A percentile compares a stretch with the other conserved stretches of the same genome.
Conservation (phyloP, 2,113 vertebrate genomes). For the Plecotus auritus region DNA sequence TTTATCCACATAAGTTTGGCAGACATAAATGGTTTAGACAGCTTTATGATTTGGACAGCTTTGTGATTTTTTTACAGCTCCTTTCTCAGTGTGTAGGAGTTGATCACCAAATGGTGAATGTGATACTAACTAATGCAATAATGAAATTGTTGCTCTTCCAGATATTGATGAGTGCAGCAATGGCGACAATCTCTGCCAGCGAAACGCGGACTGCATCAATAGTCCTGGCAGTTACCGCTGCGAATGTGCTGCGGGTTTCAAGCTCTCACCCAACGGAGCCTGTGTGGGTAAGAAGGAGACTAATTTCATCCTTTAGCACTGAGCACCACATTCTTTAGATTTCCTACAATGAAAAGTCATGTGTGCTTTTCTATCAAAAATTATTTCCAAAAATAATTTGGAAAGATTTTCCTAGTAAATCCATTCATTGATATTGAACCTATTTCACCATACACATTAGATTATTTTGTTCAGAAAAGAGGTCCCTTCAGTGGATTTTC, state of each 20-base stretch:
- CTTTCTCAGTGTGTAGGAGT: not conserved
- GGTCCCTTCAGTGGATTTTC: not conserved
- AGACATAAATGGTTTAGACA: not conserved
- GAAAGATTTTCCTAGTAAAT: not conserved
- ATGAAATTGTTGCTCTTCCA: conserved; percentile 71
- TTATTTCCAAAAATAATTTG: not conserved
- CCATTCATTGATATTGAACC: not conserved
- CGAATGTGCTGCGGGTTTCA: conserved; percentile 87
- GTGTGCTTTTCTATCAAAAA: not conserved
- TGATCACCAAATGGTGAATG: not conserved
- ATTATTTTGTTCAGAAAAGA: not conserved
- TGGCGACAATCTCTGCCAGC: conserved; percentile 85
- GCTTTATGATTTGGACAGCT: not conserved
- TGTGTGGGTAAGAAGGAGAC: conserved; percentile 83
- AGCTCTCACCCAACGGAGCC: conserved; percentile 84
- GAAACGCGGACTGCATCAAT: conserved; percentile 89
- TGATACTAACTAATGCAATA: not conserved
- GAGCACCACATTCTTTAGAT: not conserved
- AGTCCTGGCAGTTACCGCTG: conserved; percentile 90
- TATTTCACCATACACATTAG: not conserved
- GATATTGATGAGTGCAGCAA: conserved; percentile 89
- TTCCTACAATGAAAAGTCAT: not conserved
- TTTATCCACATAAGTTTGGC: not conserved
- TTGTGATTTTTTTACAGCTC: not conserved
- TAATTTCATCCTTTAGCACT: not conserved